These are phyloP conservation scores for Macropus fuliginosus DNA, from an alignment of 2,797 vertebrate genomes.

Conservation along the genomic window DNA sequence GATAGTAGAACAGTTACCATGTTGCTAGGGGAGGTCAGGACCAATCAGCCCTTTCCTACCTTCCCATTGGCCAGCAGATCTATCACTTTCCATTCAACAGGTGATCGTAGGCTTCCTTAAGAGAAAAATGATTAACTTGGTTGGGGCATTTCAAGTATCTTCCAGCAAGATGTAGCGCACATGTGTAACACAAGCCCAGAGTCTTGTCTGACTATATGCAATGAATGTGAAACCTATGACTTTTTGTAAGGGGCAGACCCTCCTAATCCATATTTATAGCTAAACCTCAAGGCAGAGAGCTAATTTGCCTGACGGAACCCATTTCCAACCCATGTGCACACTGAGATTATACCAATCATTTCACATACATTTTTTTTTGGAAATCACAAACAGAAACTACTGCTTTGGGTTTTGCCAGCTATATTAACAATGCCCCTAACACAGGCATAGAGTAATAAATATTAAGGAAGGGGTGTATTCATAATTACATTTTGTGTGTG, in stretches of 20 bases:
- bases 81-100: constrained; percentile 34
- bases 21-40: background rate
- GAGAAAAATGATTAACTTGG: background rate
- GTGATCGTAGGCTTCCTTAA: background rate
- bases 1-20: background rate
- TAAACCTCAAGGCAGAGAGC: constrained; percentile 59
- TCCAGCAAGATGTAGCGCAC: constrained; percentile 17
- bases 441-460: constrained; percentile 30
- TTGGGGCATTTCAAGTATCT: background rate
- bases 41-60: constrained; percentile 1
- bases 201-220: constrained; percentile 32
- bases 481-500: constrained; percentile 6
- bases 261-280: constrained; percentile 66
- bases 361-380: constrained; percentile 54
- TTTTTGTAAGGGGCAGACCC: constrained; percentile 52
- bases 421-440: constrained; percentile 57
- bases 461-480: background rate
- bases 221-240: constrained; percentile 52
- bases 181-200: constrained; percentile 13
- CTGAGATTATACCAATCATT: constrained; percentile 63
- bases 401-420: constrained; percentile 66
- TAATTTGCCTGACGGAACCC: constrained; percentile 30
- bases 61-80: background rate
- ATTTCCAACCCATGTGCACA: constrained; percentile 17
- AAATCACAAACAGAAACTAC: constrained; percentile 73